phyloP scores from a whole-genome alignment of 1,140 invertebrate genomes.

The Caerostris darwini region DNA sequence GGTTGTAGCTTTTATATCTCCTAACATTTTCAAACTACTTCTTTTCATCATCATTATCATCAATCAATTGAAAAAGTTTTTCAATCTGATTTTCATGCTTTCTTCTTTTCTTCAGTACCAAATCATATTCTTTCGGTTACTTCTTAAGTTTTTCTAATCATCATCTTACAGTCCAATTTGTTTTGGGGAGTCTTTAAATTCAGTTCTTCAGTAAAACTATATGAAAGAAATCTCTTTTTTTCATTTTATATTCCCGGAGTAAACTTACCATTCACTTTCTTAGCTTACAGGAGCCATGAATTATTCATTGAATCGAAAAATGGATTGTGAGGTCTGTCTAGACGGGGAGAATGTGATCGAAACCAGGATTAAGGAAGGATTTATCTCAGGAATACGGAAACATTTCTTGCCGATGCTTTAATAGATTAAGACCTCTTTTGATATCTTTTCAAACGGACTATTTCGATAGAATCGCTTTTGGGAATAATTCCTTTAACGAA shows the following conservation, averaged over 20 bases:
- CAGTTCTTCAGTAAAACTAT: background rate
- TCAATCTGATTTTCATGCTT: background rate
- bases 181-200: background rate
- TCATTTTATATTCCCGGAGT: background rate
- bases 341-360: background rate
- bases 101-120: background rate
- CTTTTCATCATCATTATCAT: background rate
- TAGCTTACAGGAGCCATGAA: background rate
- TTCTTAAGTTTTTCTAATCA: background rate
- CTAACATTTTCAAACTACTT: background rate
- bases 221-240: background rate
- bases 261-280: background rate
- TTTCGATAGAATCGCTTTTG: background rate
- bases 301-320: background rate
- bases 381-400: background rate
- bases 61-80: background rate
- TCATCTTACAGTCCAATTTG: background rate
- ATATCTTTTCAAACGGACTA: background rate
- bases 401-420: background rate
- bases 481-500: background rate
- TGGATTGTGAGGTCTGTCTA: background rate
- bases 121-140: background rate
- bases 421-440: background rate
- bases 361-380: background rate
- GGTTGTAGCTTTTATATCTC: background rate